Conservation (phyloP, 2,888 invertebrate genomes). For the Podabrus alpinus region DNA sequence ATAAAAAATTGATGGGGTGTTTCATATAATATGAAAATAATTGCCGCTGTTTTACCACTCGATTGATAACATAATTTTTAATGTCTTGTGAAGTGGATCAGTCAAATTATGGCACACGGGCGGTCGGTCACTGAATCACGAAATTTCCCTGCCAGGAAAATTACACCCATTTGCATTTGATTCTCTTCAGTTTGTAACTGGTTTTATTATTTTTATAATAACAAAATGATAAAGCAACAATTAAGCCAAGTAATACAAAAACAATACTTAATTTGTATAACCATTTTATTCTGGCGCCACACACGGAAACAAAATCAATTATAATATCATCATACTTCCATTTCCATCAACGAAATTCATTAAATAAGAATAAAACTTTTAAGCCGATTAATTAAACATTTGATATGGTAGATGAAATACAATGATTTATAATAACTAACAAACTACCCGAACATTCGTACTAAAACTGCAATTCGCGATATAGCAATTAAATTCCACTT, state of each 20-base stretch:
- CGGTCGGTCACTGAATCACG: not conserved
- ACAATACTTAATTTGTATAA: slow-evolving; percentile 16
- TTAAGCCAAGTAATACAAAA: not conserved
- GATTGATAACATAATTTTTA: no score
- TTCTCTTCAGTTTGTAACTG: not conserved
- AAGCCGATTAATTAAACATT: slow-evolving; percentile 13
- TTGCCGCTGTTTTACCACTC: no score
- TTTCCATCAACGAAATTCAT: slow-evolving; percentile 14
- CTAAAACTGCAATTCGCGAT: slow-evolving; percentile 6
- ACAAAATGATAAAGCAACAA: not conserved
- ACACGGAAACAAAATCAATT: slow-evolving; percentile 20
- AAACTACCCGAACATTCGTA: not conserved
- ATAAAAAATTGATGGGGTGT: no score
- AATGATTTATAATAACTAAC: slow-evolving; percentile 18
- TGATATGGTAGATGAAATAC: slow-evolving; percentile 9
- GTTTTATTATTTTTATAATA: not conserved
- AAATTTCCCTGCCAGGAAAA: not conserved
- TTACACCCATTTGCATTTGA: not conserved
- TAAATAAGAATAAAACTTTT: slow-evolving; percentile 8
- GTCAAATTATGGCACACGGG: not conserved
- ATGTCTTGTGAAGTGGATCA: no score
- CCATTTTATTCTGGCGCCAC: slow-evolving; percentile 15
- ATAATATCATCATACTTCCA: slow-evolving; percentile 9
- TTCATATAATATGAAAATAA: no score
- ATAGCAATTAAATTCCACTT: slow-evolving; percentile 13